phyloP scores from a whole-genome alignment of 1,140 invertebrate species.

The Scaptomyza hsui region DNA sequence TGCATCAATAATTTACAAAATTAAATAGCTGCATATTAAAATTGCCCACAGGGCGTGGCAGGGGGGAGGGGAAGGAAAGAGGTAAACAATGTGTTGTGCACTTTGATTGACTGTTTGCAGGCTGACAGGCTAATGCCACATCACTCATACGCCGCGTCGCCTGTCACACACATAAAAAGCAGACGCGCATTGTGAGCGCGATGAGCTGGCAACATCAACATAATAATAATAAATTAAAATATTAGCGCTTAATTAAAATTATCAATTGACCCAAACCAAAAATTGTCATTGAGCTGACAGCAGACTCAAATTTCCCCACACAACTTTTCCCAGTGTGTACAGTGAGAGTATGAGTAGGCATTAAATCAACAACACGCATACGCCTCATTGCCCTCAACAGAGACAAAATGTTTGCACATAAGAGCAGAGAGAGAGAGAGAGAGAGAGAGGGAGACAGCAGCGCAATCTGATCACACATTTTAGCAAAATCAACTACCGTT shows the following conservation, averaged over 20 bases:
- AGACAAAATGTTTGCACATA: constrained; percentile 15
- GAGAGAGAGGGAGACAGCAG: constrained; percentile 2
- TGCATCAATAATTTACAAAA: constrained; percentile 78
- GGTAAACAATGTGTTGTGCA: constrained; percentile 15
- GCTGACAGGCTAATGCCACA: constrained; percentile 55
- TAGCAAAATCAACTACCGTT: constrained; percentile 49
- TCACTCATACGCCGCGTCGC: constrained; percentile 56
- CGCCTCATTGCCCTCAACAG: constrained; percentile 23
- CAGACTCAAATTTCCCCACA: background rate
- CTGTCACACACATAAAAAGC: constrained; percentile 52
- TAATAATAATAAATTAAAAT: constrained; percentile 80
- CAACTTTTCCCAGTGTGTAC: background rate
- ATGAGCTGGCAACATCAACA: constrained; percentile 47
- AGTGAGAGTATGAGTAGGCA: constrained; percentile 3
- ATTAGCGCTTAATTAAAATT: constrained; percentile 83
- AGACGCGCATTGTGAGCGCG: constrained; percentile 12
- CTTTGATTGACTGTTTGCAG: constrained; percentile 44
- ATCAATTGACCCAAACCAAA: constrained; percentile 56
- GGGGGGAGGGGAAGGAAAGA: background rate
- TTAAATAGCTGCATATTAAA: constrained; percentile 71
- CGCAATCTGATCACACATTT: background rate
- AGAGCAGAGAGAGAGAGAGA: no score
- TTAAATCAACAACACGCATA: constrained; percentile 42
- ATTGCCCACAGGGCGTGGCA: background rate
- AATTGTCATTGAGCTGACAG: constrained; percentile 42